phyloP scores from a whole-genome alignment of 2,113 vertebrate genomes.

The Jacana jacana region DNA sequence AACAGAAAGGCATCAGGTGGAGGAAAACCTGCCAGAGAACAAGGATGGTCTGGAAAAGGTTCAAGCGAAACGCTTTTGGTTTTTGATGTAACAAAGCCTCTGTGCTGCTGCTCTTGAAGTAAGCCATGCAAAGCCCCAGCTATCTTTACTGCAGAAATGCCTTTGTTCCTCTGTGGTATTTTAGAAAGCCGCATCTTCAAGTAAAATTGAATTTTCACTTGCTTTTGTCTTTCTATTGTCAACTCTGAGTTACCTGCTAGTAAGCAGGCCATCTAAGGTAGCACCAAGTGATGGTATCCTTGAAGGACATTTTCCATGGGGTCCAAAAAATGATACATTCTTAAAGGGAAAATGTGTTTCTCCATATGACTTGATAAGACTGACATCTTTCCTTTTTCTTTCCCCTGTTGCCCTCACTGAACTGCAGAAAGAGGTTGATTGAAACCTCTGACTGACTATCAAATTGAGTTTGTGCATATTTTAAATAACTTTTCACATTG shows the following conservation, averaged over 20 bases:
- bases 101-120: neutral
- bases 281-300: neutral
- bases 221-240: neutral
- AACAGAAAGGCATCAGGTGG: neutral
- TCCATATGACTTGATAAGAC: neutral
- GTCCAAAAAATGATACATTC: neutral
- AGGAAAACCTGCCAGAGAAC: neutral
- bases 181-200: constrained; percentile 6
- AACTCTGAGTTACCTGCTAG: neutral
- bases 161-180: neutral
- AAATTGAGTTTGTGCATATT: constrained; percentile 32
- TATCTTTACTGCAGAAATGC: neutral
- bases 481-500: constrained; percentile 53
- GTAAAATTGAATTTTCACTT: neutral
- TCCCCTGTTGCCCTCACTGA: neutral
- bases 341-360: neutral
- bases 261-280: neutral
- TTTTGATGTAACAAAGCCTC: neutral
- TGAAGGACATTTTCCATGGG: neutral
- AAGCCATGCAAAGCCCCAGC: neutral
- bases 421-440: constrained; percentile 26
- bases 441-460: constrained; percentile 36
- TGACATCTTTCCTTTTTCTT: neutral
- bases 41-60: neutral
- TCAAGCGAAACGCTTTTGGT: neutral